phyloP scores from a whole-genome alignment of 2,113 vertebrate genomes.

The Nothocercus nigrocapillus region DNA sequence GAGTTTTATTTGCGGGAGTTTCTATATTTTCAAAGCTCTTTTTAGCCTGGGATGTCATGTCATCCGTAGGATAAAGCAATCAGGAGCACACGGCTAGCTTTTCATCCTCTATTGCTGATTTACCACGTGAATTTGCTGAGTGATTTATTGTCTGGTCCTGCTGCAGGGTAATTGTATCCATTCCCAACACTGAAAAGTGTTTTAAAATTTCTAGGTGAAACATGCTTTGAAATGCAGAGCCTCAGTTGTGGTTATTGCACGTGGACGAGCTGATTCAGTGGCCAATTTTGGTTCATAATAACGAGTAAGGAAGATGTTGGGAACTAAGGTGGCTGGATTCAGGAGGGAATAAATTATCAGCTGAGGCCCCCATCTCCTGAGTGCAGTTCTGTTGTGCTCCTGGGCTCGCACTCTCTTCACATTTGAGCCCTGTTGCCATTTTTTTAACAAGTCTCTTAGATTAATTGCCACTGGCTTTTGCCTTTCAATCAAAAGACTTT shows the following conservation, averaged over 20 bases:
- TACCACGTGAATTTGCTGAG: background rate
- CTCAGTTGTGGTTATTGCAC: background rate
- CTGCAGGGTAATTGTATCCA: background rate
- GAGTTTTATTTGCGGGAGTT: background rate
- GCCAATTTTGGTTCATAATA: background rate
- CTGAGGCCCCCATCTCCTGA: background rate
- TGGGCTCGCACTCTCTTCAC: background rate
- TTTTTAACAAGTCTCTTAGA: background rate
- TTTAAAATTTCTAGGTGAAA: background rate
- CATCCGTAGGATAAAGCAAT: background rate
- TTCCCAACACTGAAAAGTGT: constrained; percentile 7
- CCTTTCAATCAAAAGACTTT: background rate
- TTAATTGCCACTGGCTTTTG: background rate
- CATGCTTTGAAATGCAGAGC: background rate
- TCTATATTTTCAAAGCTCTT: background rate
- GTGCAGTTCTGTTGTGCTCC: background rate
- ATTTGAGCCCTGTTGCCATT: background rate
- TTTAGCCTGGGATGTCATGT: background rate
- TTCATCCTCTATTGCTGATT: background rate
- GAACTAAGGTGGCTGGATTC: background rate
- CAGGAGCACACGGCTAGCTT: background rate
- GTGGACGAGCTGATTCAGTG: background rate
- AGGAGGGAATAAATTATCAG: constrained; percentile 4
- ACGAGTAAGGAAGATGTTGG: background rate
- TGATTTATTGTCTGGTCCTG: constrained; percentile 42